Evolutionary conservation across 2,113 vertebrate genomes (phyloP).

Genomic region (Uria aalge): DNA sequence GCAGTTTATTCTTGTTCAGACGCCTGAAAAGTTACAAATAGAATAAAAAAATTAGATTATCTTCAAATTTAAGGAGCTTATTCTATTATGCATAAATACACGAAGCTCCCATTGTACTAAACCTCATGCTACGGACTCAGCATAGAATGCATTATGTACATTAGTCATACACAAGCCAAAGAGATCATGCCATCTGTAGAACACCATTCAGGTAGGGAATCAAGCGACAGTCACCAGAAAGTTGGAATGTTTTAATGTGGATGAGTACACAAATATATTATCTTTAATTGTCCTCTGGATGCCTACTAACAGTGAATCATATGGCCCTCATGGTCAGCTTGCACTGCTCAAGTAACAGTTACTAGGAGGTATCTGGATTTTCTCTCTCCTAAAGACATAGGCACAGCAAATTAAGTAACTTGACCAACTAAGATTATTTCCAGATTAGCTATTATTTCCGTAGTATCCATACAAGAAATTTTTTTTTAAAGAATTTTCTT

Average conservation of each 20-base stretch:
- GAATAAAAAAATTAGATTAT: constrained; percentile 7
- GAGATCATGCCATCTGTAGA: background rate
- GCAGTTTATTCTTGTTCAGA: constrained; percentile 95
- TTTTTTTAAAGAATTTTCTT: background rate
- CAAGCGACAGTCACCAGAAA: background rate
- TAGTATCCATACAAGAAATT: background rate
- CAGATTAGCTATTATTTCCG: background rate
- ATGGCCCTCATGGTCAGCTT: background rate
- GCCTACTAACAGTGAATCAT: background rate
- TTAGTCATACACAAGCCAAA: background rate
- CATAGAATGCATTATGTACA: accelerated
- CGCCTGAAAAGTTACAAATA: constrained; percentile 75
- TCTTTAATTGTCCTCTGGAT: background rate
- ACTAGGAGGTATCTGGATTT: background rate
- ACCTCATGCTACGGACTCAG: background rate
- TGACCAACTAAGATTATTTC: background rate
- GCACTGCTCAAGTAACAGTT: background rate
- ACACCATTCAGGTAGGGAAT: background rate
- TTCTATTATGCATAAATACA: background rate
- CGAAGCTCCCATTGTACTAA: background rate
- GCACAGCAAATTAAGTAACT: background rate
- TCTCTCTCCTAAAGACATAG: background rate
- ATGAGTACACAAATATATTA: background rate
- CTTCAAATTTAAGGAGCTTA: background rate
- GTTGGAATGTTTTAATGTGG: background rate